These are phyloP conservation scores for Apotomis betuletana DNA, from an alignment of 2,888 invertebrate species.

Conservation along the genomic window DNA sequence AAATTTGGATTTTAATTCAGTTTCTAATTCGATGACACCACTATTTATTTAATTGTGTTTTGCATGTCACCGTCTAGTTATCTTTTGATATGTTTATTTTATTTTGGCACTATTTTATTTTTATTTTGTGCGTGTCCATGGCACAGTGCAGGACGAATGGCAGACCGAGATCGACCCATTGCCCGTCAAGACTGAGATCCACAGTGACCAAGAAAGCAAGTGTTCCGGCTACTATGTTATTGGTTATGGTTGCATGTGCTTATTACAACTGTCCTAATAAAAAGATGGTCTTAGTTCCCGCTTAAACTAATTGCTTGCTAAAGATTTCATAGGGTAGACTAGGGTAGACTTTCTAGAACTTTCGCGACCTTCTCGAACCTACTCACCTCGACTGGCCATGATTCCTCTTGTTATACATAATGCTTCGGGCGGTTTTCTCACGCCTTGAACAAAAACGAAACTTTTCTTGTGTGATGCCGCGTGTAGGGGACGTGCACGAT, in stretches of 20 bases:
- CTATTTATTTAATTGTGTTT: not conserved
- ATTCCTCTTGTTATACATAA: too few species aligned
- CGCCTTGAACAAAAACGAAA: too few species aligned
- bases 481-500: too few species aligned
- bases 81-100: constrained; percentile 42
- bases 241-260: constrained; percentile 28
- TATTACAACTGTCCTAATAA: constrained; percentile 3
- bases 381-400: too few species aligned
- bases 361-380: too few species aligned
- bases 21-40: constrained; percentile 7
- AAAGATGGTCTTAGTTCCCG: not conserved
- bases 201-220: constrained; percentile 77
- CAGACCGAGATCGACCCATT: constrained; percentile 42
- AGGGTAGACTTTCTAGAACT: too few species aligned
- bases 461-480: too few species aligned
- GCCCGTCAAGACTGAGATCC: constrained; percentile 62
- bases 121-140: constrained; percentile 54
- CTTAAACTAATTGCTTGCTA: too few species aligned
- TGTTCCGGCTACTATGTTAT: constrained; percentile 43
- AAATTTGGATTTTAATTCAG: not conserved
- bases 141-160: constrained; percentile 66
- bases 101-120: constrained; percentile 45
- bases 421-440: too few species aligned
- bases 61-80: constrained; percentile 40
- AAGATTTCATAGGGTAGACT: too few species aligned